Evolutionary conservation across 2,113 vertebrate genomes (phyloP), one percentile per base, ranked within the genome.

Genomic region (Mystacornis crossleyi): DNA sequence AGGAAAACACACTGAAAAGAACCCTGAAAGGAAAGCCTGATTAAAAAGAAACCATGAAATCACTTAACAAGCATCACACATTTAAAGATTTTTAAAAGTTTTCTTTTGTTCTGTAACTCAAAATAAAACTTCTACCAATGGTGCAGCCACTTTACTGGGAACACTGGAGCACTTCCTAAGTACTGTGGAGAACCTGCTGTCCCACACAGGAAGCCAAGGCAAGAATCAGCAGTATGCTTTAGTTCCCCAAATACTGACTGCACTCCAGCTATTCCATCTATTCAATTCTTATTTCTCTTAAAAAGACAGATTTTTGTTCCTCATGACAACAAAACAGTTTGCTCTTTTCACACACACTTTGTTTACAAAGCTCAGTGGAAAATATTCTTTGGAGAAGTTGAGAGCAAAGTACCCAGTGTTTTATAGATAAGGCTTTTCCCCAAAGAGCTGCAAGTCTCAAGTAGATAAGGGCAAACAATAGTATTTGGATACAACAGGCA

Each of bases 291-390:
- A 77, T 33, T 93, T 86, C 69, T 87, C 60, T 66, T 64, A 53
- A 80, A 77, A 91, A 77, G 36, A 29, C 19, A 82, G 29, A 5
- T 73, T 91, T 91, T 83, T 43, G 18, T 29, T 94, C 38, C 47
- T 86, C 34, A 8, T 19, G 60, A 55, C 58, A 92, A 73, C 24
- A 42, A 53, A 92, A 31, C 61, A 61, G 61, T 69, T 42, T 53
- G 13, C 40, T 77, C n/a, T 80, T 72, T 82, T 61, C 71, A 70
- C 73, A 57, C 16, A 29, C 0, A 2, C 16, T 75, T 72, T 86
- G 60, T 83, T 75, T 62, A 18, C 29, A 83, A 83, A 84, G 61
- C 70, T 92, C 73, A 75, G 51, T 58, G 48, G 58, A 88, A 92
- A 95, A 80, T 10, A 54, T 5, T 45, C 54, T 71, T 69, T 42